These are phyloP conservation scores for Helicoverpa zea DNA, from an alignment of 1,140 invertebrate genomes.

Conservation along the genomic window DNA sequence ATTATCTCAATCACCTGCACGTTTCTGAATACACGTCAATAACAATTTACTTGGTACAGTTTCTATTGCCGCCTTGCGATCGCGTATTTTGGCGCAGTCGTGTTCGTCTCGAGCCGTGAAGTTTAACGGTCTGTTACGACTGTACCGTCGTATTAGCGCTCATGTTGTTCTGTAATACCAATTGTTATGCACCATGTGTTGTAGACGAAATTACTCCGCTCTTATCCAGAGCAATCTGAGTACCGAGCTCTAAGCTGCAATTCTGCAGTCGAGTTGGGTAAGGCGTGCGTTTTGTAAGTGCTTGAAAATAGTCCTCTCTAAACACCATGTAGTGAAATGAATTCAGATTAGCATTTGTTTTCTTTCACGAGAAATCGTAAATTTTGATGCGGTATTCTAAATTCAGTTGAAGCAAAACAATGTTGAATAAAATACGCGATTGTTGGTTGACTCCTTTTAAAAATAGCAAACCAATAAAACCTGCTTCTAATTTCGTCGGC, in stretches of 20 bases:
- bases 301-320: constrained; percentile 1
- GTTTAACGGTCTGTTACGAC: constrained; percentile 45
- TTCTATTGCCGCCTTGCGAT: constrained; percentile 12
- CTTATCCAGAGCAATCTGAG: constrained; percentile 4
- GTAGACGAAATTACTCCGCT: constrained; percentile 36
- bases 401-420: neutral
- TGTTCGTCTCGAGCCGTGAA: constrained; percentile 38
- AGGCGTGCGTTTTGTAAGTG: neutral
- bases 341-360: neutral
- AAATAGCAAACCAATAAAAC: constrained; percentile 48
- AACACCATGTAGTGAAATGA: neutral
- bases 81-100: constrained; percentile 32
- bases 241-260: constrained; percentile 11
- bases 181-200: constrained; percentile 48
- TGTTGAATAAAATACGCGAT: constrained; percentile 26
- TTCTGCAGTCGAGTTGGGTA: constrained; percentile 19
- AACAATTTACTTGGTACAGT: constrained; percentile 41
- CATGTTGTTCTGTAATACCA: constrained; percentile 23
- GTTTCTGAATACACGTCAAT: constrained; percentile 41
- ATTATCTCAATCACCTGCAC: constrained; percentile 16
- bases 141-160: constrained; percentile 42
- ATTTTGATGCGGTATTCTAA: neutral
- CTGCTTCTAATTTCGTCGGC: constrained; percentile 36
- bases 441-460: constrained; percentile 28
- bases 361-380: neutral